Evolutionary conservation across 2,113 vertebrate genomes (phyloP), one percentile per base, ranked within the genome.

Genomic region (Siphamia tubifer): DNA sequence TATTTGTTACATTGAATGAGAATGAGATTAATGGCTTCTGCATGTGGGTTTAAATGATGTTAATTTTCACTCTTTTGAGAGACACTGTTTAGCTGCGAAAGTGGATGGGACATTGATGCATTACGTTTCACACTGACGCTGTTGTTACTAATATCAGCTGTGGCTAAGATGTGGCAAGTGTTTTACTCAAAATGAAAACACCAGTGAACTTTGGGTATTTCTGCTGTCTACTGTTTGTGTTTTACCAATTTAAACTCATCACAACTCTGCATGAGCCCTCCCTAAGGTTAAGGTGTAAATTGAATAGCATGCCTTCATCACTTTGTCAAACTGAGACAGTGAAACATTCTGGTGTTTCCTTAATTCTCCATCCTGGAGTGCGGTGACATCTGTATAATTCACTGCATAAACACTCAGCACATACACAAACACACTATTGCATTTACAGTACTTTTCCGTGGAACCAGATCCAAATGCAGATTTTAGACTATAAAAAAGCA

Each of bases 321-420:
- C 27, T 31, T 24, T 57, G 48, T 61, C 68, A 68, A 31, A 63
- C 53, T 57, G 39, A 69, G 54, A 55, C 42, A 64, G 67, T 57
- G 38, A 84, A 79, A 52, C n/a, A 4, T 40, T 47, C 34, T 43
- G 47, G 17, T 40, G 25, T 44, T 39, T 40, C 42, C 10, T 12
- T 36, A 30, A 53, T 51, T 76, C 55, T 49, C 25, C 48, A 44
- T 40, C 58, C 38, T 0, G 13, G 32, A 44, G 47, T 31, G 77
- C 30, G 16, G 38, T 28, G 78, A 73, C 74, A 74, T 61, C 48
- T 66, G 19, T 6, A 5, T 72, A 61, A 78, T 78, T 86, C 75
- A 30, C 48, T 71, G 42, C 36, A 43, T 7, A n/a, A 45, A 11
- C 31, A 34, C 31, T 11, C 28, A 0, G 42, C 16, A 1, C 1